Evolutionary conservation across 2,888 invertebrate species (phyloP).

Genomic region (Nasonia oneida): DNA sequence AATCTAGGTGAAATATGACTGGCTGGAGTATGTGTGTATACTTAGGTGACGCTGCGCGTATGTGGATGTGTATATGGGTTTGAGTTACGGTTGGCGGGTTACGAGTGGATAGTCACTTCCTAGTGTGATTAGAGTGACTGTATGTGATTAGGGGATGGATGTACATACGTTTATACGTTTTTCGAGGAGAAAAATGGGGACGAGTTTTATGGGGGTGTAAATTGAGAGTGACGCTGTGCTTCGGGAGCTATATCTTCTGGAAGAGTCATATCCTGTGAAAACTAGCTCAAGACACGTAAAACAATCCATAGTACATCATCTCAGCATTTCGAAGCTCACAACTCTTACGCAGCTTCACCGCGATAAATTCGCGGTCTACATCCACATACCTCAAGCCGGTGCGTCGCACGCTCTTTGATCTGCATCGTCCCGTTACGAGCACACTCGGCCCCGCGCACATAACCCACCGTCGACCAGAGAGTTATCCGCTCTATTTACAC

Average conservation of each 20-base stretch:
- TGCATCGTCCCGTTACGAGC: not conserved
- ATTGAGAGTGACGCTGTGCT: not conserved
- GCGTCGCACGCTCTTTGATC: not conserved
- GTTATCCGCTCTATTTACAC: not conserved
- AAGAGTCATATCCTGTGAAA: too few relatives aligned
- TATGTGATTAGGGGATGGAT: conserved; percentile 23
- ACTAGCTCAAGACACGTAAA: too few relatives aligned
- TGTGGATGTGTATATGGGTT: not conserved
- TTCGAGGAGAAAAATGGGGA: not conserved
- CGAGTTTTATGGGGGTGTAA: too few relatives aligned
- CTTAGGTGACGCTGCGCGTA: conserved; percentile 6
- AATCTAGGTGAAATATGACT: not conserved
- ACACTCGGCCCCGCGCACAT: not conserved
- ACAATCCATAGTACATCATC: too few relatives aligned
- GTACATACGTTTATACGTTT: too few relatives aligned
- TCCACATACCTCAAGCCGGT: not conserved
- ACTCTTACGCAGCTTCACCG: not conserved
- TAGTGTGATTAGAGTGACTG: conserved; percentile 21
- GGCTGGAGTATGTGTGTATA: not conserved
- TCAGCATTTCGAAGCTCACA: not conserved
- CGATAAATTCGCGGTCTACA: not conserved
- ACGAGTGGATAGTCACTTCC: conserved; percentile 34
- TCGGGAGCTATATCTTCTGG: not conserved
- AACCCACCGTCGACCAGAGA: not conserved
- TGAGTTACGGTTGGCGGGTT: not conserved